phyloP scores from a whole-genome alignment of 30 jellyfish, hydroid and myxozoan species.

The Hydractinia symbiolongicarpus region DNA sequence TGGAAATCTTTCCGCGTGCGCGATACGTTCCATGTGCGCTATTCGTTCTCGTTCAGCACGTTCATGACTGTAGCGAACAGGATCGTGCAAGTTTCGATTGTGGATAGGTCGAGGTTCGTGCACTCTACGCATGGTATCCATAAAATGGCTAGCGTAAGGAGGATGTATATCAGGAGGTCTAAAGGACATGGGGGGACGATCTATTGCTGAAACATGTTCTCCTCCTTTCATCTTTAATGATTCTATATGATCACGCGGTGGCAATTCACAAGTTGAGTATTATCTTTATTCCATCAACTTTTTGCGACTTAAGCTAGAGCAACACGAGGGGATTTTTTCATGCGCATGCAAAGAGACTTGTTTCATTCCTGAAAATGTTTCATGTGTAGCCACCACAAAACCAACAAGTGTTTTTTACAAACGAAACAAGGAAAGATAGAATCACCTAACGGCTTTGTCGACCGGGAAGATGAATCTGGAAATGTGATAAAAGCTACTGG shows the following conservation, averaged over 20 bases:
- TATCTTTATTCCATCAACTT: too few relatives aligned
- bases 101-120: slow-evolving; percentile 28
- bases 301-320: too few relatives aligned
- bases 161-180: slow-evolving; percentile 19
- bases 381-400: too few relatives aligned
- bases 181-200: background rate
- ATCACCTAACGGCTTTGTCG: too few relatives aligned
- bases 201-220: slow-evolving; percentile 1
- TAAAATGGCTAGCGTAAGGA: slow-evolving; percentile 4
- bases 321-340: too few relatives aligned
- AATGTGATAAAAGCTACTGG: too few relatives aligned
- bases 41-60: slow-evolving; percentile 22
- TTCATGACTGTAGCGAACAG: slow-evolving; percentile 22
- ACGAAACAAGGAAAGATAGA: too few relatives aligned
- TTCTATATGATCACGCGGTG: slow-evolving; percentile 4
- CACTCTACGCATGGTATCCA: slow-evolving; percentile 19
- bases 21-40: slow-evolving; percentile 23
- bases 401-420: too few relatives aligned
- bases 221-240: slow-evolving; percentile 11
- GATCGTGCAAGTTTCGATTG: slow-evolving; percentile 21
- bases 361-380: too few relatives aligned
- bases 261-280: too few relatives aligned
- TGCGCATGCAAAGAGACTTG: too few relatives aligned
- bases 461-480: too few relatives aligned
- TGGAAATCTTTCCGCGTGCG: slow-evolving; percentile 21